phyloP scores from a whole-genome alignment of 2,888 invertebrate genomes.

The Galerucella pusilla region DNA sequence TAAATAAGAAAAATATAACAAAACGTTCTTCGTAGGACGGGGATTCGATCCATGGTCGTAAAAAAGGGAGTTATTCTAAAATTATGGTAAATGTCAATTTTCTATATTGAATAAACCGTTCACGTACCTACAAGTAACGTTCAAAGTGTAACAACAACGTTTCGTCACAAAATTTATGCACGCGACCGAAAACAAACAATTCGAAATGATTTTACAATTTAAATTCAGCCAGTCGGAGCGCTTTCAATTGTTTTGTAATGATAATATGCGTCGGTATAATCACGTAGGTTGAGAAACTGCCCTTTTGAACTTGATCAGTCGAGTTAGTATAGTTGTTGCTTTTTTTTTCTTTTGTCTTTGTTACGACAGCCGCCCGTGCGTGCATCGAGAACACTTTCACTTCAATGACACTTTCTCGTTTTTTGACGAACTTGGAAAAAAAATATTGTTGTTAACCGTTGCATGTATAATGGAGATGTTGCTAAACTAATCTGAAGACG shows the following conservation, averaged over 20 bases:
- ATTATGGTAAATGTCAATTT: too few species aligned
- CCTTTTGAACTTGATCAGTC: constrained; percentile 42
- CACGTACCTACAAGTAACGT: too few species aligned
- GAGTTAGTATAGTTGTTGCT: neutral
- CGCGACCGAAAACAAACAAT: constrained; percentile 18
- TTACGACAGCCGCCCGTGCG: constrained; percentile 8
- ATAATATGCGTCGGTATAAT: constrained; percentile 23
- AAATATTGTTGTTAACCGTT: neutral
- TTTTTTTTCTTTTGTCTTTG: neutral
- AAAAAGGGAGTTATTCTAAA: too few species aligned
- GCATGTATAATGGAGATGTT: constrained; percentile 10
- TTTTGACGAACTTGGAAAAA: constrained; percentile 7
- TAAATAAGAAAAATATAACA: too few species aligned
- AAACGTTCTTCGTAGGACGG: too few species aligned
- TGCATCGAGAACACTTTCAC: constrained; percentile 24
- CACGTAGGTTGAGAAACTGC: constrained; percentile 39
- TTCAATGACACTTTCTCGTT: constrained; percentile 32
- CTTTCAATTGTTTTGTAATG: constrained; percentile 40
- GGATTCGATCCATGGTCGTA: too few species aligned
- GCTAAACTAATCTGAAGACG: neutral
- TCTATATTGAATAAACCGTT: too few species aligned
- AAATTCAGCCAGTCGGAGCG: constrained; percentile 14
- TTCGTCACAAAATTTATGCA: neutral
- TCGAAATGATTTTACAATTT: constrained; percentile 18
- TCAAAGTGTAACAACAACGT: constrained; percentile 7